phyloP scores from a whole-genome alignment of 2,797 vertebrate species.

The Atherinosoma microstoma region DNA sequence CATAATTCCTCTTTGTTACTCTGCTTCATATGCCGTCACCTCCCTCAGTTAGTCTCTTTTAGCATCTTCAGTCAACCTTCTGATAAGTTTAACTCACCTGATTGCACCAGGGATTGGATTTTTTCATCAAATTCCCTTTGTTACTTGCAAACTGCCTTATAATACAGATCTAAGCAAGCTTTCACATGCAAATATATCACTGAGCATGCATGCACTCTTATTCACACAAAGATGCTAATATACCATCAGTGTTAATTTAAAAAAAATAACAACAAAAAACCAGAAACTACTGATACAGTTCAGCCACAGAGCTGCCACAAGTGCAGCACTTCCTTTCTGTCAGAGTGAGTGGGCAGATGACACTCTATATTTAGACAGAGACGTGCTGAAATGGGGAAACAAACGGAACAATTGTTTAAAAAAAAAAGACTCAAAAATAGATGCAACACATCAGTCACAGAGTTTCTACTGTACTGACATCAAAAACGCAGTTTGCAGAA shows the following conservation, averaged over 20 bases:
- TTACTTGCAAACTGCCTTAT: neutral
- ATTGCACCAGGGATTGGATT: neutral
- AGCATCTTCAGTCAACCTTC: neutral
- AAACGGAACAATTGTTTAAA: neutral
- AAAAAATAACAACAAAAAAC: neutral
- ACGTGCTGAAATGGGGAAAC: neutral
- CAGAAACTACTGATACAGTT: conserved; percentile 11
- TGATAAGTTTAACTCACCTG: neutral
- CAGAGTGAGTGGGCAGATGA: conserved; percentile 70
- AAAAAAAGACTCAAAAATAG: conserved; percentile 34
- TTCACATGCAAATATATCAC: neutral
- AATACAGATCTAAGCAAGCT: neutral
- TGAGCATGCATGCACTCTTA: neutral
- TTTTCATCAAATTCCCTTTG: neutral
- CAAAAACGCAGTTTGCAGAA: conserved; percentile 24
- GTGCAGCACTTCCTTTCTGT: conserved; percentile 63
- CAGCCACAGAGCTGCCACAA: conserved; percentile 27
- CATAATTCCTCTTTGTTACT: conserved; percentile 9
- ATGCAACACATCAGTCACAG: conserved; percentile 9
- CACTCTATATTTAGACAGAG: conserved; percentile 61
- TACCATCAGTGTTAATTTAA: neutral
- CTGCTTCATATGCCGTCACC: neutral
- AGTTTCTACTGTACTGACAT: conserved; percentile 19
- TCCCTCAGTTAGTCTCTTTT: conserved; percentile 1
- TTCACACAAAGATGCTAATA: neutral